These are phyloP conservation scores for Nomada hirtipes DNA, from an alignment of 2,888 invertebrate genomes.

Conservation along the genomic window DNA sequence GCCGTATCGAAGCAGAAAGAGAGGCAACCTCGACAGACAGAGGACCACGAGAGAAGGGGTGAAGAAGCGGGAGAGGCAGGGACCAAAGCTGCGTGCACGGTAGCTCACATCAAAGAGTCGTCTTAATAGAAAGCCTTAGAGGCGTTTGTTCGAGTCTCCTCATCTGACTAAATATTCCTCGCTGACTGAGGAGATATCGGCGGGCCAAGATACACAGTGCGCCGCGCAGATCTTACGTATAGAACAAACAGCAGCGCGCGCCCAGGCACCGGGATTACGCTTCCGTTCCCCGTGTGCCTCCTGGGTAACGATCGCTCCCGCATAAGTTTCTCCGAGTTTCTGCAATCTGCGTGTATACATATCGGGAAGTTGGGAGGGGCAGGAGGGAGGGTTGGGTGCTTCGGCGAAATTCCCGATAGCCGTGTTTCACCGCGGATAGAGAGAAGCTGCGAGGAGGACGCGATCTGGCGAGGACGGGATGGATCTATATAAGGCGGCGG, in stretches of 20 bases:
- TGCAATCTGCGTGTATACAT: conserved; percentile 74
- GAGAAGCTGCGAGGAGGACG: conserved; percentile 17
- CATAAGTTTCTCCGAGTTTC: conserved; percentile 74
- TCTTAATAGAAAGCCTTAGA: conserved; percentile 87
- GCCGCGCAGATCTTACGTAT: conserved; percentile 79
- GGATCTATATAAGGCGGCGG: conserved; percentile 38
- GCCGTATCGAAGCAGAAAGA: conserved; percentile 16
- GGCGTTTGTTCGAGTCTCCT: conserved; percentile 86
- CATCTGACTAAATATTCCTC: conserved; percentile 84
- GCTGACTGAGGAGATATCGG: conserved; percentile 80
- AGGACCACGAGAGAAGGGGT: conserved; percentile 5
- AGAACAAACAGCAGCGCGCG: conserved; percentile 76
- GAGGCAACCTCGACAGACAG: conserved; percentile 12
- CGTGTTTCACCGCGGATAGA: conserved; percentile 48
- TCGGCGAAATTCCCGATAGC: conserved; percentile 70
- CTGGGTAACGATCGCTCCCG: conserved; percentile 73
- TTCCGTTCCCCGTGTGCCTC: conserved; percentile 69
- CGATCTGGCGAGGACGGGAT: conserved; percentile 5
- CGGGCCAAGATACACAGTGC: conserved; percentile 82
- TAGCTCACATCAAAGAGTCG: conserved; percentile 84
- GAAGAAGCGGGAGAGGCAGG: conserved; percentile 62
- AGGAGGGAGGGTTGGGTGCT: conserved; percentile 6
- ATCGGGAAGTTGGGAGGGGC: conserved; percentile 56
- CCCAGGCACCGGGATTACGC: conserved; percentile 67
- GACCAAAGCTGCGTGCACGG: conserved; percentile 80